Base-by-base conservation (phyloP, 2,797 vertebrate species). In the Anomalospiza imberbis region DNA sequence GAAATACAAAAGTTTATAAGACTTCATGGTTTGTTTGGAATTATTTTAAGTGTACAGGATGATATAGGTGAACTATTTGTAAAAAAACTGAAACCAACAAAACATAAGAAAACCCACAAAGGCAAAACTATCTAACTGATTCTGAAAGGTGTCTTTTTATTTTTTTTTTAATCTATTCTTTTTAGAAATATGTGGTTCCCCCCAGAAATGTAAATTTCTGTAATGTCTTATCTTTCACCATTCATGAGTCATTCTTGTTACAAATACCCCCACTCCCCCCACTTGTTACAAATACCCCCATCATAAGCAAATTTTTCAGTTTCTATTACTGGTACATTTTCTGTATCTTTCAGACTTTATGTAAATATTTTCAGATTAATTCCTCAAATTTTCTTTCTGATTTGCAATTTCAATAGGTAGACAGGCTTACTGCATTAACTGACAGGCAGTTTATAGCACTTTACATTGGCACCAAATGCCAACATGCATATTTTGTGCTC, bases 201-300 rank as follows among this genome's bases (percentile, higher is more conserved):
- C 3, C 0, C 0, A 11, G 29, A 61, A 36, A 2, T 10, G 1
- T 28, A 55, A 51, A 3, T 42, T 60, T 89, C 20, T 54, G 6
- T 65, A 34, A 54, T 0, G 3, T 28, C 4, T 38, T 13, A 16
- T 5, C 10, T 86, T 65, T 73, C 24, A 47, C 8, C 2, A 40
- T 32, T 83, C 9, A 26, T 36, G 4, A 65, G 4, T 47, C 19
- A 40, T 44, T 72, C 10, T 19, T 75, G 4, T 44, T 21, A 42
- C 5, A 65, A 73, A 47, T 7, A 24, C 1, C 8, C 9, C 1
- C 4, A 36, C 4, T 32, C n/a, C n/a, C n/a, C n/a, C n/a, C n/a
- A n/a, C 10, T 19, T 75, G 4, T 44, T 21, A 42, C 5, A 65
- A 73, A 47, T 7, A 24, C 1, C 8, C 9, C 1, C 4, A 36